These are phyloP conservation scores for Apus apus DNA, from an alignment of 2,113 vertebrate genomes.

Conservation along the genomic window DNA sequence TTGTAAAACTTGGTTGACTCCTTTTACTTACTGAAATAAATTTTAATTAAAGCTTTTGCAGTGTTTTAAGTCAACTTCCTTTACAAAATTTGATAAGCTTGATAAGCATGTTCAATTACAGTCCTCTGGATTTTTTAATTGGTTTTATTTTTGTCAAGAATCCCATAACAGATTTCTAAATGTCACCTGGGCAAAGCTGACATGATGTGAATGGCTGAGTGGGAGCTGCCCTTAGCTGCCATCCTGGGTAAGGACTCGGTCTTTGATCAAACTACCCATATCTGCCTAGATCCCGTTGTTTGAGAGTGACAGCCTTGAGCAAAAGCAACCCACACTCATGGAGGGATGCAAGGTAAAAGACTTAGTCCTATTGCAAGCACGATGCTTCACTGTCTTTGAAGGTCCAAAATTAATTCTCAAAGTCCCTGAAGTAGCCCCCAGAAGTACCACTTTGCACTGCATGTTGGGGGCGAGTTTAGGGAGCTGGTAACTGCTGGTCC, in stretches of 20 bases:
- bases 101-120: not conserved
- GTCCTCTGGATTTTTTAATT: not conserved
- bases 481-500: not conserved
- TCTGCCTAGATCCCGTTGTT: not conserved
- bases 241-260: not conserved
- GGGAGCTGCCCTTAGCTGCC: not conserved
- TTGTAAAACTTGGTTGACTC: slow-evolving; percentile 11
- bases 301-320: not conserved
- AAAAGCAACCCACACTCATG: not conserved
- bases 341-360: not conserved
- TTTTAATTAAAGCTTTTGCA: slow-evolving; percentile 38
- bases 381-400: not conserved
- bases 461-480: accelerated
- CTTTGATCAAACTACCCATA: accelerated
- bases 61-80: not conserved
- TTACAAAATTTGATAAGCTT: not conserved
- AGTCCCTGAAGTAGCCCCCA: not conserved
- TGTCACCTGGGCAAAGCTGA: not conserved
- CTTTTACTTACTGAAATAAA: not conserved
- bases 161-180: not conserved
- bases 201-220: not conserved
- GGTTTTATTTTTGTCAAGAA: not conserved
- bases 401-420: not conserved
- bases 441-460: not conserved
- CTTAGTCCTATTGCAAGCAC: accelerated